These are phyloP conservation scores for Hippocampus guttulatus DNA, from an alignment of 2,113 vertebrate genomes.

Conservation along the genomic window DNA sequence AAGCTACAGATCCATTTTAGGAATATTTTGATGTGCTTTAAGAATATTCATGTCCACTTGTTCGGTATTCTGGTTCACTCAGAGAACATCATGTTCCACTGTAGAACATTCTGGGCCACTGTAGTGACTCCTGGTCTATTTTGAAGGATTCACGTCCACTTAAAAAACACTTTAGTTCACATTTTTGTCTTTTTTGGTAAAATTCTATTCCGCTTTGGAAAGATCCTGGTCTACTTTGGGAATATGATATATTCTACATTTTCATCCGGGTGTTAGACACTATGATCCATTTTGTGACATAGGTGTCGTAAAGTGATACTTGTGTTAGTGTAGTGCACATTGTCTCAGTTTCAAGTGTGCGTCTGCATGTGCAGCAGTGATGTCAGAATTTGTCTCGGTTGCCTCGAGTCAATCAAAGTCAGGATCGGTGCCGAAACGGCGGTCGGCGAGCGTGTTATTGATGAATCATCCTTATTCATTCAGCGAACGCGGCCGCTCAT, in stretches of 20 bases:
- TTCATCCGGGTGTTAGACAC: too few relatives aligned
- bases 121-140: neutral
- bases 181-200: neutral
- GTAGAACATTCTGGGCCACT: neutral
- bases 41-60: neutral
- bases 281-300: neutral
- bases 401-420: neutral
- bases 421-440: neutral
- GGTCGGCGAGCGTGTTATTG: neutral
- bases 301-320: neutral
- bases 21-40: neutral
- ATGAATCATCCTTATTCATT: conserved; percentile 5
- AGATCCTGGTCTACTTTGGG: neutral
- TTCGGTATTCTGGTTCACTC: neutral
- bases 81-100: neutral
- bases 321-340: neutral
- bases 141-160: too few relatives aligned
- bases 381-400: neutral
- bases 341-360: neutral
- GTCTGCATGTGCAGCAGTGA: neutral
- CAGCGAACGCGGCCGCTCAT: conserved; percentile 1
- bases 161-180: neutral
- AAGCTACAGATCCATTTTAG: neutral
- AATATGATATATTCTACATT: neutral
- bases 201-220: neutral